Conservation (phyloP, 2,888 invertebrate species). For the Mimumesa dahlbomi region DNA sequence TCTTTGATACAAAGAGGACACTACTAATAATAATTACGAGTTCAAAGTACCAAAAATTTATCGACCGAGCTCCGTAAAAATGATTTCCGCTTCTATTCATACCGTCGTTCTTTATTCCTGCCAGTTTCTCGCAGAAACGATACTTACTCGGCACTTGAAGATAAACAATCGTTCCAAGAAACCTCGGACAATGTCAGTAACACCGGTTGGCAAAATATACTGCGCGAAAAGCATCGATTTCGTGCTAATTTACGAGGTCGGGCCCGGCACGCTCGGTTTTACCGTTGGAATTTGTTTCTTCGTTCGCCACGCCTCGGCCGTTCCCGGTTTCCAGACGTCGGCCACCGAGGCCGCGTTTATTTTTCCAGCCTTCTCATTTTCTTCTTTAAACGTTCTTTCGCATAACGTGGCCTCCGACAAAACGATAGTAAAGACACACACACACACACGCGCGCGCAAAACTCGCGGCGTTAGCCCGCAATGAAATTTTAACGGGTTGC, state of each 20-base stretch:
- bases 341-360: slow-evolving; percentile 39
- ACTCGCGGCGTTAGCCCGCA: no score
- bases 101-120: not conserved
- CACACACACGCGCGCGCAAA: no score
- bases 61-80: no score
- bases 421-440: no score
- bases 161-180: slow-evolving; percentile 39
- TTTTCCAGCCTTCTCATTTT: slow-evolving; percentile 35
- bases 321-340: slow-evolving; percentile 36
- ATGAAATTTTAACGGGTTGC: no score
- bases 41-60: not conserved
- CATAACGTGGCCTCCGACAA: no score
- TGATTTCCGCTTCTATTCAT: not conserved
- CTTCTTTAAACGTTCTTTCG: slow-evolving; percentile 13
- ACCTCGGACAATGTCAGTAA: slow-evolving; percentile 18
- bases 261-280: slow-evolving; percentile 15
- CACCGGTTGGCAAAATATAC: slow-evolving; percentile 43
- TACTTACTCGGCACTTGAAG: slow-evolving; percentile 1
- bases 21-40: no score
- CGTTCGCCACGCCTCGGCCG: slow-evolving; percentile 21
- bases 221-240: slow-evolving; percentile 38
- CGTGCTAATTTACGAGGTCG: slow-evolving; percentile 44
- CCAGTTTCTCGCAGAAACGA: not conserved
- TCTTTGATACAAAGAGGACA: no score
- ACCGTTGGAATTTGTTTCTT: slow-evolving; percentile 40